Evolutionary conservation across 2,113 vertebrate species (phyloP).

Genomic region (Reinhardtius hippoglossoides): DNA sequence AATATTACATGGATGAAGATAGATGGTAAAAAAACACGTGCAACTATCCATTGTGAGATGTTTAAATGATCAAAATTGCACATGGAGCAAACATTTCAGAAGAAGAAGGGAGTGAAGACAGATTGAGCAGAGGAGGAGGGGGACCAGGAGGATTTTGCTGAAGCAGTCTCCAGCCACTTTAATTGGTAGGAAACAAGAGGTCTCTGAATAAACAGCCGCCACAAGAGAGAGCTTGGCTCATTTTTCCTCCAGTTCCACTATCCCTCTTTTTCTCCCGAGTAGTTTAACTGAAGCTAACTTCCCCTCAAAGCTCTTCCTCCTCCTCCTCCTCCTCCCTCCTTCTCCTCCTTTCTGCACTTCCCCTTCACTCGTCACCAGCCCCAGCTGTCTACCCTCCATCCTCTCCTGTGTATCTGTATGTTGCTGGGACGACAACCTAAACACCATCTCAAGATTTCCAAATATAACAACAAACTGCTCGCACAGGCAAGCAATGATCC

Average conservation of each 20-base stretch:
- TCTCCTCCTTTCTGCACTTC: constrained; percentile 38
- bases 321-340: constrained; percentile 5
- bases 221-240: constrained; percentile 60
- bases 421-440: constrained; percentile 72
- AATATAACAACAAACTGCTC: constrained; percentile 69
- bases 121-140: constrained; percentile 49
- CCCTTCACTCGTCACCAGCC: constrained; percentile 64
- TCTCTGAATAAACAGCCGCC: constrained; percentile 74
- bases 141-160: constrained; percentile 45
- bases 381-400: constrained; percentile 63
- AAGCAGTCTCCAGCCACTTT: constrained; percentile 59
- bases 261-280: constrained; percentile 48
- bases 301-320: constrained; percentile 17
- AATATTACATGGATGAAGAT: constrained; percentile 8
- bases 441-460: constrained; percentile 72
- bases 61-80: constrained; percentile 52
- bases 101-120: constrained; percentile 44
- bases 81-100: constrained; percentile 34
- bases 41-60: constrained; percentile 18
- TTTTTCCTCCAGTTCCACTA: constrained; percentile 47
- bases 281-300: constrained; percentile 53
- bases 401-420: constrained; percentile 66
- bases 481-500: constrained; percentile 17
- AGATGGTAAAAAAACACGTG: constrained; percentile 2
- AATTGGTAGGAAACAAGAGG: constrained; percentile 77